Conservation (phyloP, 2,888 invertebrate genomes). For the Pandemis corylana region DNA sequence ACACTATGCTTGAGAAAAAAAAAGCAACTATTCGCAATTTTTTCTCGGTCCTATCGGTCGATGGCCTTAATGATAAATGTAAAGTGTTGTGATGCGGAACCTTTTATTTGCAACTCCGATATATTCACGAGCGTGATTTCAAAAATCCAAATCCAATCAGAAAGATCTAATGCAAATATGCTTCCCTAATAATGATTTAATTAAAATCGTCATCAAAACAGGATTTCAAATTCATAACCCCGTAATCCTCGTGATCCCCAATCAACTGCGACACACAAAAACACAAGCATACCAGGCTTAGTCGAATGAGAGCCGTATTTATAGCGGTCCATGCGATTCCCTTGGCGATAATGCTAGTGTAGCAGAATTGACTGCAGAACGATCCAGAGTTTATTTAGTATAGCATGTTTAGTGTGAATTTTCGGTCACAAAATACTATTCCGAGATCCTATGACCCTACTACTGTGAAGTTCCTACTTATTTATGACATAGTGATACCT, state of each 20-base stretch:
- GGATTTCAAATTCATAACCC: neutral
- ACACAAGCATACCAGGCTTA: constrained; percentile 29
- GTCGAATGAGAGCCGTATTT: constrained; percentile 56
- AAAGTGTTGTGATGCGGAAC: too few species aligned
- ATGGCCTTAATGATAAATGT: too few species aligned
- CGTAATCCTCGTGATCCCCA: constrained; percentile 7
- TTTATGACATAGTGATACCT: too few species aligned
- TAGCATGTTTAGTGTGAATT: too few species aligned
- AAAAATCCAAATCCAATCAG: neutral
- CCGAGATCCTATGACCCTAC: too few species aligned
- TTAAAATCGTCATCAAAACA: constrained; percentile 5
- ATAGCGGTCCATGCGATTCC: constrained; percentile 58
- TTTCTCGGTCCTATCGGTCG: too few species aligned
- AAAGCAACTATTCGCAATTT: too few species aligned
- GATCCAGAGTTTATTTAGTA: too few species aligned
- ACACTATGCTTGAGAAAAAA: too few species aligned
- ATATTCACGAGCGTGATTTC: neutral
- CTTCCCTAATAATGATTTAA: constrained; percentile 2
- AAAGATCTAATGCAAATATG: neutral
- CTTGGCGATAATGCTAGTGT: constrained; percentile 50
- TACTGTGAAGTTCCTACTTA: too few species aligned
- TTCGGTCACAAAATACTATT: too few species aligned
- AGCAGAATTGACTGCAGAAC: neutral
- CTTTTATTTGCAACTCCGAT: too few species aligned
- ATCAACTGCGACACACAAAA: constrained; percentile 14